Conservation (phyloP, 2,113 vertebrate genomes). For the Tachysurus fulvidraco region DNA sequence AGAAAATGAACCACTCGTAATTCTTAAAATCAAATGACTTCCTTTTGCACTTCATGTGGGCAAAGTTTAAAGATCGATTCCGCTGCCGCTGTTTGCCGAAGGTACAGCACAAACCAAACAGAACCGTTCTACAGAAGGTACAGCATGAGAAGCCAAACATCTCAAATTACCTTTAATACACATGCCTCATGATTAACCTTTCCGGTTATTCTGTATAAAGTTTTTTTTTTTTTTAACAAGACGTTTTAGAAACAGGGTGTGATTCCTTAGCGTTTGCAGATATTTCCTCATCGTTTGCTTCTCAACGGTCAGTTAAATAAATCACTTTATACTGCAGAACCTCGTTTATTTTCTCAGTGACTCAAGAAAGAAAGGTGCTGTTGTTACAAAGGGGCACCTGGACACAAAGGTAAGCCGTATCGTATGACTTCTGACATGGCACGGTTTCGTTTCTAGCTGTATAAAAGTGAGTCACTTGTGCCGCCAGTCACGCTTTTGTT, state of each 20-base stretch:
- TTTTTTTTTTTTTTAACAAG: not conserved
- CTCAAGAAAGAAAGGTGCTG: conserved; percentile 21
- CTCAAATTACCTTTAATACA: not conserved
- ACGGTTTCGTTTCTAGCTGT: conserved; percentile 21
- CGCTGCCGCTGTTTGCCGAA: conserved; percentile 23
- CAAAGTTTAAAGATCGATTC: conserved; percentile 4
- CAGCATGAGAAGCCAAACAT: conserved; percentile 3
- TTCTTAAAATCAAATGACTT: conserved; percentile 6
- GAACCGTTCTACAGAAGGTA: not conserved
- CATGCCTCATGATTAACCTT: not conserved
- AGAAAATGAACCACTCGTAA: not conserved
- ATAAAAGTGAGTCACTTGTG: conserved; percentile 28
- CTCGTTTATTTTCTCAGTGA: conserved; percentile 30
- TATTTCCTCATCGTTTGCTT: conserved; percentile 2
- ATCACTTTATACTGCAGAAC: not conserved
- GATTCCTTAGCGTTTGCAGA: not conserved
- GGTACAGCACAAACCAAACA: conserved; percentile 15
- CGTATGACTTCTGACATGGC: not conserved
- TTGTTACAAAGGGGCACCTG: conserved; percentile 17
- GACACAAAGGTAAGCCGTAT: conserved; percentile 28
- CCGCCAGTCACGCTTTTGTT: conserved; percentile 30
- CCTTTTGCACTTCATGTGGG: not conserved
- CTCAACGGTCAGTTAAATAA: not conserved
- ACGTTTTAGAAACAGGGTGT: not conserved
- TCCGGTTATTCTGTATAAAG: no score